A percentile compares a stretch with the other conserved stretches of the same genome.
Evolutionary conservation across 1,140 invertebrate species (phyloP).

Genomic region (Drosophila sturtevanti): DNA sequence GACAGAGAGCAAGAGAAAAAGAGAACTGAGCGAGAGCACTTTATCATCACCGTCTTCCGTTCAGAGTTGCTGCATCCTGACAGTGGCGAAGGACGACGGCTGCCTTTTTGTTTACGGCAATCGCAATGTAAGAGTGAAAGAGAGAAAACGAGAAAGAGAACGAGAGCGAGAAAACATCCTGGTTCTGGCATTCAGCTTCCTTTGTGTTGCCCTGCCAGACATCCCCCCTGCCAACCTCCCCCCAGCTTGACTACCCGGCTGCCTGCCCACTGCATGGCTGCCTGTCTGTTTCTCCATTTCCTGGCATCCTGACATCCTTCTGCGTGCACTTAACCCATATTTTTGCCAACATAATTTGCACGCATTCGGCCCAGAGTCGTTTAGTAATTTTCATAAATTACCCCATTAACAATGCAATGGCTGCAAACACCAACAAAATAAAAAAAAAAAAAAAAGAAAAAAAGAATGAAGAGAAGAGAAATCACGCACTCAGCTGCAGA

Average conservation of each 20-base stretch:
- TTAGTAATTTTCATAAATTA: slow-evolving; percentile 80
- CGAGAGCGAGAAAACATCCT: slow-evolving; percentile 42
- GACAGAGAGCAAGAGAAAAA: background rate
- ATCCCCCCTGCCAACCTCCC: background rate
- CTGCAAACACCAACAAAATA: background rate
- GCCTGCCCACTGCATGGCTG: background rate
- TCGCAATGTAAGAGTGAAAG: slow-evolving; percentile 13
- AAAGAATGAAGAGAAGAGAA: background rate
- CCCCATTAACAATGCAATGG: slow-evolving; percentile 40
- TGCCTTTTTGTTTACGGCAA: slow-evolving; percentile 72
- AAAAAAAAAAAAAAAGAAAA: background rate
- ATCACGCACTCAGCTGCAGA: slow-evolving; percentile 15
- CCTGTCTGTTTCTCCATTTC: background rate
- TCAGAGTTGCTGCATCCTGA: slow-evolving; percentile 55
- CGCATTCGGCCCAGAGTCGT: slow-evolving; percentile 63
- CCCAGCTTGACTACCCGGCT: too few species aligned
- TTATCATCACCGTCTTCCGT: slow-evolving; percentile 61
- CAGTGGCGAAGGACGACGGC: slow-evolving; percentile 32
- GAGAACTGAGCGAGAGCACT: slow-evolving; percentile 15
- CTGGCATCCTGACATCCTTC: slow-evolving; percentile 55
- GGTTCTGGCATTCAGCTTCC: slow-evolving; percentile 2
- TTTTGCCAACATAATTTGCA: slow-evolving; percentile 68
- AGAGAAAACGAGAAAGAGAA: slow-evolving; percentile 14
- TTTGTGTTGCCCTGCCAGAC: background rate
- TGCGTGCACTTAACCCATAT: slow-evolving; percentile 74